Conservation (phyloP, 2,113 vertebrate genomes). For the Aptenodytes patagonicus region DNA sequence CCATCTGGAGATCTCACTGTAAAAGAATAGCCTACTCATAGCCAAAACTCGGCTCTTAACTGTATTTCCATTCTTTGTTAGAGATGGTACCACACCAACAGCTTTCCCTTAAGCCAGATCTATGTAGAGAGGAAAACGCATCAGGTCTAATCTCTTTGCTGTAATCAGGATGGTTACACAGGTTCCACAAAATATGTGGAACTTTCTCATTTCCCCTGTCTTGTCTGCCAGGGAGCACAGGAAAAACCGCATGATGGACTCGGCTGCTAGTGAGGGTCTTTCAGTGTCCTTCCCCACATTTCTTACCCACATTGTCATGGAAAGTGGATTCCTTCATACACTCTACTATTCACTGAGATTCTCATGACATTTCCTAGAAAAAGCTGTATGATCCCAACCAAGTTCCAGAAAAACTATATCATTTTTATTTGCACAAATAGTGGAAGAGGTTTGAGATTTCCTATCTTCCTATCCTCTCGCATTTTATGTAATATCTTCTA, state of each 20-base stretch:
- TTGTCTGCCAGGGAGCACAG: neutral
- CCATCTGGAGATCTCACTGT: neutral
- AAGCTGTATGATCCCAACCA: neutral
- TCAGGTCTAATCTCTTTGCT: neutral
- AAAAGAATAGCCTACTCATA: neutral
- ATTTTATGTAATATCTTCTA: neutral
- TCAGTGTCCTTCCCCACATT: neutral
- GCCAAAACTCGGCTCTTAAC: neutral
- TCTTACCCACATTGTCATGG: accelerated
- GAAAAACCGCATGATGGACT: accelerated
- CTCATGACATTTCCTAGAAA: neutral
- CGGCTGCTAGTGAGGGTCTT: neutral
- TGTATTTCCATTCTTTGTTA: neutral
- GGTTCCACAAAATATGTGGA: too few species aligned
- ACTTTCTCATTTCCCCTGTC: neutral
- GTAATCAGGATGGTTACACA: neutral
- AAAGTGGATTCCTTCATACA: neutral
- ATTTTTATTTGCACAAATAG: neutral
- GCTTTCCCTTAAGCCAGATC: neutral
- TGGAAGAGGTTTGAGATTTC: neutral
- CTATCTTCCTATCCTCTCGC: neutral
- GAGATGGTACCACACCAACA: neutral
- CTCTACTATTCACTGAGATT: neutral
- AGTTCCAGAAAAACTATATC: neutral
- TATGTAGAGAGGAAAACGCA: neutral